phyloP scores from a whole-genome alignment of 2,888 invertebrate genomes.

The Drosophila ustulata region DNA sequence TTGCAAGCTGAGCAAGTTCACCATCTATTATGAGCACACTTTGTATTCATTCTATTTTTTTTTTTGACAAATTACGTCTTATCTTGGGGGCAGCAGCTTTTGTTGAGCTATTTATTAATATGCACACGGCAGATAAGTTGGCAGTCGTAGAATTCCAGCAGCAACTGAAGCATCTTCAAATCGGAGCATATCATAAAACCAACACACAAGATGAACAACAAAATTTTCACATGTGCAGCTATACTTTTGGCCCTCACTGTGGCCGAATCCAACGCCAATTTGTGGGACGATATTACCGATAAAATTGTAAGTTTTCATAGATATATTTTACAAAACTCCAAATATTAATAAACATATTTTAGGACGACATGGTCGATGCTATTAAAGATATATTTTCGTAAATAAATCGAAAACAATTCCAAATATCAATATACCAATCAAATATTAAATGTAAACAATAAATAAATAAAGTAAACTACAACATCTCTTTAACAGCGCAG shows the following conservation, averaged over 20 bases:
- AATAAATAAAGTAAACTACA: constrained; percentile 3
- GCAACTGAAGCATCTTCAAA: constrained; percentile 34
- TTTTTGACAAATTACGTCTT: constrained; percentile 35
- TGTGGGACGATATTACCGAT: constrained; percentile 46
- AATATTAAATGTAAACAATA: not conserved
- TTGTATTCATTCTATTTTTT: not conserved
- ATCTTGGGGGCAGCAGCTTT: constrained; percentile 35
- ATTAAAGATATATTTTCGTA: constrained; percentile 45
- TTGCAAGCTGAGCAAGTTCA: not conserved
- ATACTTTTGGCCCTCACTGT: constrained; percentile 43
- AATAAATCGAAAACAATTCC: not conserved
- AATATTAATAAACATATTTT: not conserved
- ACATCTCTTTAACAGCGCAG: not conserved
- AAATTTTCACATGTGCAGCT: constrained; percentile 28
- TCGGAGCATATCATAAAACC: not conserved
- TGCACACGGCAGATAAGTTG: constrained; percentile 31
- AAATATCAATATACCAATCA: not conserved
- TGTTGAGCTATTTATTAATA: constrained; percentile 46
- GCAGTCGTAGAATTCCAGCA: constrained; percentile 37
- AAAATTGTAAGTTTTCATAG: constrained; percentile 36
- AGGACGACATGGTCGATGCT: constrained; percentile 41
- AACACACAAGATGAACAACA: constrained; percentile 39
- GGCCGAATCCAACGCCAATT: constrained; percentile 33
- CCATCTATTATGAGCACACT: not conserved
- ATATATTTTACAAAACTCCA: not conserved